Conservation (phyloP, 2,888 invertebrate species). For the Eurois occulta region DNA sequence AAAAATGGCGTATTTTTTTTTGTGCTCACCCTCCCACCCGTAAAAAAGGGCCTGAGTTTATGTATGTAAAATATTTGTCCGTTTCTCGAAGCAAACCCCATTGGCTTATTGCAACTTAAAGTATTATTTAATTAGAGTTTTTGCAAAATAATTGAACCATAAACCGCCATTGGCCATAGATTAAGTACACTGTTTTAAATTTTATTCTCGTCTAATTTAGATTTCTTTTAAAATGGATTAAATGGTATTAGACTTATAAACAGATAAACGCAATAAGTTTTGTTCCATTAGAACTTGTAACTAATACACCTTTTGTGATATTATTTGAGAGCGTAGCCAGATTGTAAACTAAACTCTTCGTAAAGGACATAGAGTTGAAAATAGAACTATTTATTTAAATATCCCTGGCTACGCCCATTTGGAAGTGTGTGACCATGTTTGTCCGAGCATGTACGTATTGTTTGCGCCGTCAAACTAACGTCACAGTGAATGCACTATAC, state of each 20-base stretch:
- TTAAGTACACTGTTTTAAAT: neutral
- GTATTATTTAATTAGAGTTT: neutral
- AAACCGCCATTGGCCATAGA: constrained; percentile 29
- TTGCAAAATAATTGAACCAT: constrained; percentile 4
- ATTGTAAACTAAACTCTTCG: constrained; percentile 28
- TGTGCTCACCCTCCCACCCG: neutral
- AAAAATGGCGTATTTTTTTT: neutral
- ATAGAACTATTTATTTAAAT: neutral
- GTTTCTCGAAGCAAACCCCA: constrained; percentile 8
- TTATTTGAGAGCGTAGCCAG: constrained; percentile 56
- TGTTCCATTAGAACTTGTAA: constrained; percentile 69
- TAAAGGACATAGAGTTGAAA: constrained; percentile 5
- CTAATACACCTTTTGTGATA: constrained; percentile 69
- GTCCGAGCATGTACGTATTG: constrained; percentile 57
- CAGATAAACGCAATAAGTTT: constrained; percentile 54
- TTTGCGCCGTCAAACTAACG: constrained; percentile 60
- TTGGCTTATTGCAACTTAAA: constrained; percentile 16
- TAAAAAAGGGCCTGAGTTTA: neutral
- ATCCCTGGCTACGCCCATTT: constrained; percentile 50
- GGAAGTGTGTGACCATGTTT: constrained; percentile 52
- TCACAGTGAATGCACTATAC: constrained; percentile 58
- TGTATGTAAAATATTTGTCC: constrained; percentile 19
- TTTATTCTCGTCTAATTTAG: constrained; percentile 10
- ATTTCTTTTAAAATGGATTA: constrained; percentile 58
- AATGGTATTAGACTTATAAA: constrained; percentile 50